Evolutionary conservation across 2,797 vertebrate species (phyloP).

Genomic region (Hydrocynus forskahlii): DNA sequence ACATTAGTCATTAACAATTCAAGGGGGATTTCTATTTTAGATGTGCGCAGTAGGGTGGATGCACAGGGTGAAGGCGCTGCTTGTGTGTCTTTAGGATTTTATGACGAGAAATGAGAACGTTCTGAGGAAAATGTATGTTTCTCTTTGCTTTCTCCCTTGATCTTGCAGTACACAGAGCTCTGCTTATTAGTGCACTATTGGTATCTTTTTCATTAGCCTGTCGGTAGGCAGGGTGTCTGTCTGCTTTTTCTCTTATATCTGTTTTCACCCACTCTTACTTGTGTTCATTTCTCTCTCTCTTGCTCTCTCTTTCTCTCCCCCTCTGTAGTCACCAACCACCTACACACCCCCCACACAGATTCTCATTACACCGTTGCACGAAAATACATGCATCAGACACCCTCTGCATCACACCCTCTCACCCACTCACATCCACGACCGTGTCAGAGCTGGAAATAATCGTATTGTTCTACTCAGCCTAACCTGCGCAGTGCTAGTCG

Average conservation of each 20-base stretch:
- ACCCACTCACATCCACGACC: constrained; percentile 38
- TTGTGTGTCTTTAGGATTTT: neutral
- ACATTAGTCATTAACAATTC: constrained; percentile 45
- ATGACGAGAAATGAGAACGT: neutral
- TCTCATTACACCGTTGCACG: constrained; percentile 30
- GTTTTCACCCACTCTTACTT: neutral
- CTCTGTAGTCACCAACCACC: constrained; percentile 22
- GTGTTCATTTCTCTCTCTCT: neutral
- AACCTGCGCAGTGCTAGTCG: neutral
- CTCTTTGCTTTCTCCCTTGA: neutral
- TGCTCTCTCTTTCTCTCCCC: neutral
- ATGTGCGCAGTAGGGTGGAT: constrained; percentile 2
- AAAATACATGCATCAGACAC: constrained; percentile 36
- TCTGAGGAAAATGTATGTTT: neutral
- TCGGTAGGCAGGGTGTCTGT: neutral
- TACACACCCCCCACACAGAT: constrained; percentile 35
- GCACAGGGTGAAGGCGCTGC: neutral
- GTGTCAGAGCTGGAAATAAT: constrained; percentile 32
- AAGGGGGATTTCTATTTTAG: constrained; percentile 37
- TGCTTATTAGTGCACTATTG: constrained; percentile 7
- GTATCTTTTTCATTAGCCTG: neutral
- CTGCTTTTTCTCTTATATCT: neutral
- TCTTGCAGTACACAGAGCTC: neutral
- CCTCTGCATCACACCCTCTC: constrained; percentile 31
- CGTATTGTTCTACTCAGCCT: neutral